Evolutionary conservation across 2,113 vertebrate genomes (phyloP).

Genomic region (Macquaria ambigua): DNA sequence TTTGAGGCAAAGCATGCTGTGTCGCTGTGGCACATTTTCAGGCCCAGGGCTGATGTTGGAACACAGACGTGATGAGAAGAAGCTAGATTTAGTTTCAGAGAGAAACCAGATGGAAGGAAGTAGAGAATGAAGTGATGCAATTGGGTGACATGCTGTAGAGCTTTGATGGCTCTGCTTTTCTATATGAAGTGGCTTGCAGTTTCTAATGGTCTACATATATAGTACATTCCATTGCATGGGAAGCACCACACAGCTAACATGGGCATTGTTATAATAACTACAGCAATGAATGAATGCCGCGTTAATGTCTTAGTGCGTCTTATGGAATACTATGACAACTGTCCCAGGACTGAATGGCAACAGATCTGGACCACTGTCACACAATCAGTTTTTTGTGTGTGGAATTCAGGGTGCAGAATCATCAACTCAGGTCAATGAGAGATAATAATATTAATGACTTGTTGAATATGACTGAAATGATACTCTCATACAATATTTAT

Average conservation of each 20-base stretch:
- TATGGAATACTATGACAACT: neutral
- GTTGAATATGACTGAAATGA: neutral
- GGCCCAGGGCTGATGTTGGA: conserved; percentile 28
- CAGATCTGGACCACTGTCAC: conserved; percentile 1
- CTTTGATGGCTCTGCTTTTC: conserved; percentile 37
- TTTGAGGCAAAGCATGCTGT: neutral
- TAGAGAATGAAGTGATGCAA: conserved; percentile 67
- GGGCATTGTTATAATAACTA: neutral
- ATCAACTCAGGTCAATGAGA: neutral
- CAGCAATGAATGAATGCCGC: neutral
- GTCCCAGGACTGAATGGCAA: neutral
- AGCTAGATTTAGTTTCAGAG: conserved; percentile 39
- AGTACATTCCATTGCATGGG: neutral
- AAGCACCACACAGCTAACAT: neutral
- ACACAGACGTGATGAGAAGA: conserved; percentile 25
- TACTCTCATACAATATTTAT: neutral
- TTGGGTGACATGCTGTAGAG: conserved; percentile 50
- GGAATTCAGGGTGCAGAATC: too few species aligned
- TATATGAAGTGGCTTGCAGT: neutral
- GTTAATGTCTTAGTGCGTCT: too few species aligned
- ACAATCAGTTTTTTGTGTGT: too few species aligned
- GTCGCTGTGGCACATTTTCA: conserved; percentile 14
- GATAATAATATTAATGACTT: neutral
- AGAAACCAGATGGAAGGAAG: conserved; percentile 57
- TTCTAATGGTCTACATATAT: conserved; percentile 20